Base-by-base conservation (phyloP, 2,797 vertebrate genomes). In the Myripristis jacobus region DNA sequence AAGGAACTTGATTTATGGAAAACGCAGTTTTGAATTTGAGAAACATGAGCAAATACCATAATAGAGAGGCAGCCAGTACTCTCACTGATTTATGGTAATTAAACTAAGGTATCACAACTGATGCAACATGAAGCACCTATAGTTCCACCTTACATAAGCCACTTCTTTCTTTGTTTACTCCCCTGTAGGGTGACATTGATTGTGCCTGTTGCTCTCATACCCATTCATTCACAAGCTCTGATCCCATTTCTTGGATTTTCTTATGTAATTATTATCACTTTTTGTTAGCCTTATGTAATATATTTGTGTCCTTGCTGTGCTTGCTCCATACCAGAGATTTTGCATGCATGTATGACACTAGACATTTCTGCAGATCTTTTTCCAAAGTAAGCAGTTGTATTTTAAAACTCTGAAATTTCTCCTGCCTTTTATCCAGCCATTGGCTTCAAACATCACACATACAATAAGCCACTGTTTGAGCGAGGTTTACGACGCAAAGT, bases 101-200 rank as follows among this genome's bases (percentile, higher is more conserved):
- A 53, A 5, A 59, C 46, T 24, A 24, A 36, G 43, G 66, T 72
- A 55, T 57, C 55, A 46, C 53, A 76, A 64, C 77, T 77, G 69
- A 56, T 73, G 16, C 10, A 54, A 65, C 58, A 70, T 65, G 56
- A 62, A 58, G 66, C 12, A 43, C 55, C 25, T 44, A n/a, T 46
- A 61, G 13, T 36, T 19, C 8, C 3, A 58, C 24, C 50, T 66
- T 66, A 56, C 19, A 6, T 29, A 29, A 59, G 53, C 70, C 16
- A 53, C 38, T 59, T 10, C 11, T 68, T 66, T 56, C 44, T 70
- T 69, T 69, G 67, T 70, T 78, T 65, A 60, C 63, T 69, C 70
- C 67, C 24, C 52, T 75, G 13, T 53, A 48, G 38, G 51, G 38
- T 78, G 58, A 36, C 58, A 73, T 50, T 22, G 19, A 16, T 64